Evolutionary conservation across 2,797 vertebrate species (phyloP).

Genomic region (Oryzias dopingdopingensis): DNA sequence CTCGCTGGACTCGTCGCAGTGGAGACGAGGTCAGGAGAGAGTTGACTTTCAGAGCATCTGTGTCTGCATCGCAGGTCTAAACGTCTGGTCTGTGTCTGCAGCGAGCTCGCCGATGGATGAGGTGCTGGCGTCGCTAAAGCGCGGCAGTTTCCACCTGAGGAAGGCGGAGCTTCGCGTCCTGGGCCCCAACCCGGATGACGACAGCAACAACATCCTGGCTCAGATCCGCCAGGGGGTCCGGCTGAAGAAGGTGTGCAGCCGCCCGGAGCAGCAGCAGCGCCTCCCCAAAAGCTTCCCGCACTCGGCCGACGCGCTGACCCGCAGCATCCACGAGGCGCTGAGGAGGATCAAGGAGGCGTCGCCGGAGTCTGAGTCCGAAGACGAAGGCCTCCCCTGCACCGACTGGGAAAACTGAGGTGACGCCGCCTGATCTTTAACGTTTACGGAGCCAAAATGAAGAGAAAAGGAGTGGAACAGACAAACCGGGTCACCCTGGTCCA

Average conservation of each 20-base stretch:
- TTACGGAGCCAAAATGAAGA: conserved; percentile 24
- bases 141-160: conserved; percentile 93
- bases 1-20: conserved; percentile 85
- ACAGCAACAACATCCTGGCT: conserved; percentile 95
- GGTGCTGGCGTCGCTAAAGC: conserved; percentile 94
- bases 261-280: conserved; percentile 83
- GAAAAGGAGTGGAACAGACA: conserved; percentile 5
- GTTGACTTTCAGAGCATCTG: no score
- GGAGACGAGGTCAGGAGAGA: conserved; percentile 83
- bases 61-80: not conserved
- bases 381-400: conserved; percentile 88
- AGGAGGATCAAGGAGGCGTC: conserved; percentile 96
- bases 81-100: conserved; percentile 46
- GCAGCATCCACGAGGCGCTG: conserved; percentile 97
- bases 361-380: conserved; percentile 95
- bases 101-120: conserved; percentile 98
- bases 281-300: conserved; percentile 80
- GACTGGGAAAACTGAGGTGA: conserved; percentile 91
- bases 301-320: conserved; percentile 90
- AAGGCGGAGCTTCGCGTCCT: conserved; percentile 94
- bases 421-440: not conserved
- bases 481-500: conserved; percentile 30
- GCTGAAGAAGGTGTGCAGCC: conserved; percentile 86
- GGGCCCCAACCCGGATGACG: conserved; percentile 90
- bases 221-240: conserved; percentile 96